Evolutionary conservation across 2,888 invertebrate species (phyloP), one percentile per base, ranked within the genome.

Genomic region (Orchestes rusci): DNA sequence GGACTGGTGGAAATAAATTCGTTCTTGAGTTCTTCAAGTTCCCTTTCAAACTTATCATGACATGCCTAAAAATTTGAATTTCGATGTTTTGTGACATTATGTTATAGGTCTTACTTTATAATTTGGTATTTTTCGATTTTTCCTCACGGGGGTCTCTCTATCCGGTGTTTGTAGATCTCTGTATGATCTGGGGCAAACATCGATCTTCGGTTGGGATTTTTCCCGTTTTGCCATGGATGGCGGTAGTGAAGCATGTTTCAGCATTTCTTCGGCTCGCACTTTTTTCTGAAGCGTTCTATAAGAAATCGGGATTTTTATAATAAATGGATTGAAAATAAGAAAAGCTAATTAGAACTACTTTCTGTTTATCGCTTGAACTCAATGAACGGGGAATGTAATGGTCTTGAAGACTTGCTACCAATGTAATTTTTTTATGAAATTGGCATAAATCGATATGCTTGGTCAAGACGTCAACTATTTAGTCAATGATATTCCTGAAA

Each of bases 161-260:
- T 12, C 19, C 16, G 52, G 48, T 31, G 52, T 52, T 10, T 23
- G 23, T 31, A 62, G 53, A 40, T 60, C 60, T 41, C 59, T 52
- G 41, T 56, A 62, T 1, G 63, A 62, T 54, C 63, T 57, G 2
- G 67, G 67, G 54, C 69, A 68, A 7, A 66, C 61, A 17, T 62
- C 58, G 19, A 60, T 56, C 51, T 62, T 65, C 19, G 15, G 58
- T 40, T 56, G 58, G 3, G 54, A 57, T 53, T 61, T 64, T 53
- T 82, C 81, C 18, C 82, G 69, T 39, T 76, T 71, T 0, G 79
- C 80, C 80, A 82, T 82, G 1, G 76, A 76, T 0, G 80, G 80
- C 1, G 84, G 84, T 45, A 79, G 68, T 23, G 76, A 77, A 0
- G 84, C 75, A 1, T 73, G 73, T 48, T 75, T 76, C 38, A 84